A percentile compares a stretch with the other conserved stretches of the same genome.
Conservation (phyloP, 2,888 invertebrate genomes). For the Erynnis tages region DNA sequence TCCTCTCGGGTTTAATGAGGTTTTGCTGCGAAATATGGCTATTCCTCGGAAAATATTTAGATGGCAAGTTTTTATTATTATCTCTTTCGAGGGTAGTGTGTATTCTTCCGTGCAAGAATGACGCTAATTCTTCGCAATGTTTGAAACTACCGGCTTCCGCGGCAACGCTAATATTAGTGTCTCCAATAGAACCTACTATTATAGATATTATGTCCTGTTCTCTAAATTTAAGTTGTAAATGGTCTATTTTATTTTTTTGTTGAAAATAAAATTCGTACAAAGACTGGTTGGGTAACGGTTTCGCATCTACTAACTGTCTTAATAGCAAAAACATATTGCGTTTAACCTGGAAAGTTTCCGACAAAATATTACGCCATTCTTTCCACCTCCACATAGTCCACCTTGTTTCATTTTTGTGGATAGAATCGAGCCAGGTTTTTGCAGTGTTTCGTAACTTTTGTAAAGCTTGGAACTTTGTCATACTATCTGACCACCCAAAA, state of each 20-base stretch:
- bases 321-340: constrained; percentile 33
- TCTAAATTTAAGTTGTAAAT: constrained; percentile 32
- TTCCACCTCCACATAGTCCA: constrained; percentile 40
- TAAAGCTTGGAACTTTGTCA: constrained; percentile 35
- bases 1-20: background rate
- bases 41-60: constrained; percentile 5
- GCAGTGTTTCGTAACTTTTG: constrained; percentile 38
- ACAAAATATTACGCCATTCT: constrained; percentile 36
- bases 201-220: constrained; percentile 36
- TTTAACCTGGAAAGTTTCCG: constrained; percentile 34
- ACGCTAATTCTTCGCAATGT: background rate
- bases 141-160: constrained; percentile 1
- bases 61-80: background rate
- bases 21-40: background rate
- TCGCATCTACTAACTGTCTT: constrained; percentile 29
- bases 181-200: constrained; percentile 36
- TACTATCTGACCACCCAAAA: constrained; percentile 37
- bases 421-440: constrained; percentile 38
- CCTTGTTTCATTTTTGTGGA: constrained; percentile 35
- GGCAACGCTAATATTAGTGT: constrained; percentile 23
- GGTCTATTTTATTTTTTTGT: constrained; percentile 34
- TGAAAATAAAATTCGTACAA: constrained; percentile 38
- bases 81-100: constrained; percentile 20
- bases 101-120: constrained; percentile 22
- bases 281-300: constrained; percentile 29